Percentiles rank a stretch among this genome's conserved stretches.
Conservation (phyloP, 2,113 vertebrate genomes). For the human region GRCh38 chr13:50501501-50502000, state of each 20-base stretch:
- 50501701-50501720: no score
- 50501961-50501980: not conserved
- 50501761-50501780: not conserved
- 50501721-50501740: not conserved
- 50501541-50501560: no score
- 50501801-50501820: not conserved
- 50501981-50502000: not conserved
- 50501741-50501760: not conserved
- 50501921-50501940: not conserved
- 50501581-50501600: no score
- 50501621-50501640: no score
- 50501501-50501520: no score
- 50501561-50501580: no score
- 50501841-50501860: not conserved
- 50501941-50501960: not conserved
- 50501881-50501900: not conserved
- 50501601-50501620: no score
- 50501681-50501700: no score
- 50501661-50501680: no score
- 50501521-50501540: no score
- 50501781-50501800: not conserved
- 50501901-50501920: not conserved
- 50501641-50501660: no score
- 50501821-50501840: not conserved
- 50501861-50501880: not conserved